Percentiles rank a stretch among this genome's conserved stretches.
Evolutionary conservation across 1,140 invertebrate genomes (phyloP).

Genomic region (Anadara kagoshimensis): DNA sequence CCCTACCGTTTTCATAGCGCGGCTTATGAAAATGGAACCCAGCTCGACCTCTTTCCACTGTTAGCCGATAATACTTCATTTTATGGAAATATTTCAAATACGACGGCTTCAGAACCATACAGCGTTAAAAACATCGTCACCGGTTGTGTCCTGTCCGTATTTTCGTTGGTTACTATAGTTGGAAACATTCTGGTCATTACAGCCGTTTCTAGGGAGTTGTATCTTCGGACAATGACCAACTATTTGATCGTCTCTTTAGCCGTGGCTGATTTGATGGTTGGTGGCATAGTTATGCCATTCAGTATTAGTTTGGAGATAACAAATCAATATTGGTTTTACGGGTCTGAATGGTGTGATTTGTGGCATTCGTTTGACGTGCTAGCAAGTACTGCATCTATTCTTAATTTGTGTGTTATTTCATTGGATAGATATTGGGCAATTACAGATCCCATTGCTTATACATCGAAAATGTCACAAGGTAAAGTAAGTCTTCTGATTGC

Average conservation of each 20-base stretch:
- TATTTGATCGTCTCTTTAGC: slow-evolving; percentile 98
- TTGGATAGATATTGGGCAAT: slow-evolving; percentile 86
- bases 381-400: slow-evolving; percentile 96
- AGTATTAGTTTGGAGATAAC: slow-evolving; percentile 94
- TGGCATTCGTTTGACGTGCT: slow-evolving; percentile 98
- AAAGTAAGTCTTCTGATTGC: slow-evolving; percentile 85
- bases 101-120: too few species aligned
- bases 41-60: too few species aligned
- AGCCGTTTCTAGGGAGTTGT: slow-evolving; percentile 96
- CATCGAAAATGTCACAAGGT: slow-evolving; percentile 89
- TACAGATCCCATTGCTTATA: slow-evolving; percentile 98
- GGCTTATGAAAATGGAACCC: too few species aligned
- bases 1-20: too few species aligned
- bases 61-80: too few species aligned
- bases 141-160: slow-evolving; percentile 68
- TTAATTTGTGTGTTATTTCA: slow-evolving; percentile 97
- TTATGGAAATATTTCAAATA: too few species aligned
- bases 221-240: slow-evolving; percentile 97
- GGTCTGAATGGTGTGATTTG: slow-evolving; percentile 92
- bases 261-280: slow-evolving; percentile 97
- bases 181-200: slow-evolving; percentile 97
- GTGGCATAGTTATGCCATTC: slow-evolving; percentile 95
- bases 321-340: slow-evolving; percentile 86
- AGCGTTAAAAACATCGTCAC: too few species aligned
- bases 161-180: slow-evolving; percentile 86